Evolutionary conservation across 2,113 vertebrate species (phyloP).

Genomic region (Thomomys bottae): DNA sequence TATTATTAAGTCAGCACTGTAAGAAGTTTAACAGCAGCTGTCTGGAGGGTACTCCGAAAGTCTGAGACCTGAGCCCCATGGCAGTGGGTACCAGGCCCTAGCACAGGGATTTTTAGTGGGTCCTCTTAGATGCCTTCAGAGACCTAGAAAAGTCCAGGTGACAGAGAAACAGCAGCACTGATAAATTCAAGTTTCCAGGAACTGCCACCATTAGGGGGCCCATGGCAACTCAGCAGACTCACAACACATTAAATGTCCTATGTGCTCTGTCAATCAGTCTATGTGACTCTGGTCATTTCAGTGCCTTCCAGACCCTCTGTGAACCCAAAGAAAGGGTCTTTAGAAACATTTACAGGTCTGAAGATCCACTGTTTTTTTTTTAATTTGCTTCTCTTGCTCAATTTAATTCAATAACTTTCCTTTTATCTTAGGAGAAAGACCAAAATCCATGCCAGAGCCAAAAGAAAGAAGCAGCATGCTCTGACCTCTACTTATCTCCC

Average conservation of each 20-base stretch:
- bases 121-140: not conserved
- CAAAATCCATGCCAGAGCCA: not conserved
- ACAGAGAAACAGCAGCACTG: not conserved
- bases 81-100: not conserved
- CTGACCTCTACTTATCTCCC: not conserved
- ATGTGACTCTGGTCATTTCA: not conserved
- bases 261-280: not conserved
- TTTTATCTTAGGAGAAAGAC: slow-evolving; percentile 37
- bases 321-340: not conserved
- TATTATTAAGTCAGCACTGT: not conserved
- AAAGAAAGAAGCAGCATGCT: not conserved
- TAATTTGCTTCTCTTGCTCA: not conserved
- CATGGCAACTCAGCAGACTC: not conserved
- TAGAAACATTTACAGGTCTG: not conserved
- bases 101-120: not conserved
- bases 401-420: not conserved
- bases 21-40: not conserved
- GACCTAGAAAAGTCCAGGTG: not conserved
- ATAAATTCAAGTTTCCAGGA: not conserved
- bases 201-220: not conserved
- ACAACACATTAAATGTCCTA: rapidly evolving
- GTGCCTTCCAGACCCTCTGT: not conserved
- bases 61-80: not conserved
- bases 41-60: not conserved
- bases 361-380: not conserved